phyloP scores from a whole-genome alignment of 2,888 invertebrate genomes.

The Drosophila lutescens region DNA sequence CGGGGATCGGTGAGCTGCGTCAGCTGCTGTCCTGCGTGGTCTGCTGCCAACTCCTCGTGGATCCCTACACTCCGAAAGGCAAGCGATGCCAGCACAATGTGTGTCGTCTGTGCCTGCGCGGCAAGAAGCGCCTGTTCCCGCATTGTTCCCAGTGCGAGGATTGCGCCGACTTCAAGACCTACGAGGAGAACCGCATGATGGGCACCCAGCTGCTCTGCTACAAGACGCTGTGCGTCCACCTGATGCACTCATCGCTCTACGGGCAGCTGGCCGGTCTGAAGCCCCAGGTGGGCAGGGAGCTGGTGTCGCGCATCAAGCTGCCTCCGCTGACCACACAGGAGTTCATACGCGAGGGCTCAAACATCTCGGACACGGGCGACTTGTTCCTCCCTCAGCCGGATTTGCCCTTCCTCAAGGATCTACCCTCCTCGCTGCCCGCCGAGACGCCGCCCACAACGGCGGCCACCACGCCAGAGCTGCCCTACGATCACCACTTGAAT shows the following conservation, averaged over 20 bases:
- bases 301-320: constrained; percentile 79
- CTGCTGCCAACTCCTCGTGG: constrained; percentile 92
- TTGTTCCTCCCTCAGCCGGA: constrained; percentile 87
- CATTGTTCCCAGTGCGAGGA: constrained; percentile 94
- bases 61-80: constrained; percentile 91
- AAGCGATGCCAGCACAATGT: constrained; percentile 95
- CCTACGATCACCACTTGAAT: constrained; percentile 77
- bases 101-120: constrained; percentile 93
- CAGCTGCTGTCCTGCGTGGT: constrained; percentile 95
- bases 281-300: constrained; percentile 45
- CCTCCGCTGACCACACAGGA: constrained; percentile 84
- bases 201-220: constrained; percentile 94
- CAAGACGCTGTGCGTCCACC: constrained; percentile 93
- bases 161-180: constrained; percentile 91
- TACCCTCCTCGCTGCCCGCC: constrained; percentile 84
- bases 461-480: constrained; percentile 68
- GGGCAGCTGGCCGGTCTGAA: constrained; percentile 72
- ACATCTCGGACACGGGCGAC: constrained; percentile 90
- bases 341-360: constrained; percentile 92
- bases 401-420: constrained; percentile 85
- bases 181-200: constrained; percentile 92
- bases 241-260: constrained; percentile 90
- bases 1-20: constrained; percentile 92
- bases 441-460: constrained; percentile 65
- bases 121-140: constrained; percentile 93